A percentile compares a stretch with the other conserved stretches of the same genome.
phyloP scores from a whole-genome alignment of 2,888 invertebrate species.

The Macrosiphum euphorbiae region DNA sequence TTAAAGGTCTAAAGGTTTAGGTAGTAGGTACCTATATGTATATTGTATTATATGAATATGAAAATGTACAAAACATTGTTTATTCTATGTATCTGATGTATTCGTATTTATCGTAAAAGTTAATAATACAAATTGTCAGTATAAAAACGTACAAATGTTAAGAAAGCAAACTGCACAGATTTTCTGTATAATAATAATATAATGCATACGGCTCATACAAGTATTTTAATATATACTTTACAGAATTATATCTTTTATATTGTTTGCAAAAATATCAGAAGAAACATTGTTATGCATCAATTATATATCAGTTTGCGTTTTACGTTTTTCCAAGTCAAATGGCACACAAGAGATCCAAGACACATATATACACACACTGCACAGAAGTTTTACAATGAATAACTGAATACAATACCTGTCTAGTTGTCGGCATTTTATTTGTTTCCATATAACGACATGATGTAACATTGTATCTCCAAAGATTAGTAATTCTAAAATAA shows the following conservation, averaged over 20 bases:
- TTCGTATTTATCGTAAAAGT: not conserved
- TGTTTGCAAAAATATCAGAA: conserved; percentile 31
- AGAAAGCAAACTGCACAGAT: not conserved
- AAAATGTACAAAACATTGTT: not conserved
- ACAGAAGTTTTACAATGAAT: conserved; percentile 30
- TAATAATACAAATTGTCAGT: not conserved
- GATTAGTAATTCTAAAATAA: conserved; percentile 52
- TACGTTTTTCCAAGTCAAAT: conserved; percentile 26
- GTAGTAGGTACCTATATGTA: not conserved
- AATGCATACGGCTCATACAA: not conserved
- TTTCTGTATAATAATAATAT: not conserved
- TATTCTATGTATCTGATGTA: not conserved
- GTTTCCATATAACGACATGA: conserved; percentile 49
- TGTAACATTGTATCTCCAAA: conserved; percentile 34
- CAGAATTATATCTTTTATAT: conserved; percentile 37
- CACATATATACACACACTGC: not conserved
- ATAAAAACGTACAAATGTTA: conserved; percentile 23
- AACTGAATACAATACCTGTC: conserved; percentile 55
- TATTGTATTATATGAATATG: not conserved
- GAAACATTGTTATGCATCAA: conserved; percentile 42
- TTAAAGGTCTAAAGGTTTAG: too few species aligned
- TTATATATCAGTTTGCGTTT: conserved; percentile 23
- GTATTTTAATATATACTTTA: conserved; percentile 4
- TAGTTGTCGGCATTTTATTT: conserved; percentile 45
- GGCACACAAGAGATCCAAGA: conserved; percentile 21